A percentile compares a stretch with the other conserved stretches of the same genome.
These are phyloP conservation scores for Halcyon chelicuti DNA, from an alignment of 2,797 vertebrate genomes.

Conservation along the genomic window DNA sequence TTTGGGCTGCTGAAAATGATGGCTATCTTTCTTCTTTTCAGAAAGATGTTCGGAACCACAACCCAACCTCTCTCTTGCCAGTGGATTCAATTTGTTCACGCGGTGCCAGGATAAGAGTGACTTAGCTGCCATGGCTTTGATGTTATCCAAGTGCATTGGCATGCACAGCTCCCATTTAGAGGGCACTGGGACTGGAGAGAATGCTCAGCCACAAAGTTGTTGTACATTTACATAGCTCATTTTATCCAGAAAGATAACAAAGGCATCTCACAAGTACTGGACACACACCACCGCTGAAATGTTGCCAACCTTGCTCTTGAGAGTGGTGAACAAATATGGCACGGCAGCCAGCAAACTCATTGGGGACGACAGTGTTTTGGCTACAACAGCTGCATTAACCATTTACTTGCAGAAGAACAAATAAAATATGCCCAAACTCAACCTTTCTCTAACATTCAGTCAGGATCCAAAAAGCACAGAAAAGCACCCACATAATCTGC, in stretches of 20 bases:
- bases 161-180: background rate
- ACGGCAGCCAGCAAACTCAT: background rate
- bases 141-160: background rate
- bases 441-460: background rate
- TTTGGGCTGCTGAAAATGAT: constrained; percentile 9
- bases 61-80: background rate
- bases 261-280: constrained; percentile 44
- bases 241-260: constrained; percentile 27
- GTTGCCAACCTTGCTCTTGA: background rate
- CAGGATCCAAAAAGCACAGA: background rate
- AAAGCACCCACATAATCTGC: background rate
- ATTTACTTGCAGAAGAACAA: background rate
- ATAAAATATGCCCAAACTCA: background rate
- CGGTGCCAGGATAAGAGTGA: background rate
- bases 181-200: background rate
- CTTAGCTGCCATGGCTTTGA: background rate
- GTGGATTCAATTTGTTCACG: background rate
- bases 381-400: background rate
- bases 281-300: background rate
- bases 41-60: background rate
- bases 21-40: background rate
- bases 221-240: background rate
- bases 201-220: background rate
- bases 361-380: background rate
- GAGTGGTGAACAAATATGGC: background rate